Base-by-base conservation (phyloP, 37 sponge, comb jelly and placozoan species). In the Theonella swinhoei region DNA sequence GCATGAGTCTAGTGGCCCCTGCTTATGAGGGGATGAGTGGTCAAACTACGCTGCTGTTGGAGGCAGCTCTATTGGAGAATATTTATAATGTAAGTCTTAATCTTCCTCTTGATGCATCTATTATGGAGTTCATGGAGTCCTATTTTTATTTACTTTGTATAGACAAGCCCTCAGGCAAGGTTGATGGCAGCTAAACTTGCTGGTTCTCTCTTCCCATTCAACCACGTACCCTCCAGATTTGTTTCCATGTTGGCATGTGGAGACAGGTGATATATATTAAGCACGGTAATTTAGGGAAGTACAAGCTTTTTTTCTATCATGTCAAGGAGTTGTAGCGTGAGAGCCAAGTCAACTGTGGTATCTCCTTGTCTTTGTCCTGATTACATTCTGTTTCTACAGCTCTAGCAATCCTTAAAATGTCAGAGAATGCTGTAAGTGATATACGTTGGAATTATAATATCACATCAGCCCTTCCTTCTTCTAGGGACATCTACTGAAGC, bases 401-500 rank as follows among this genome's bases (percentile, higher is more conserved):
- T 64, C n/a, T 83, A 0, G 72, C 92, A 32, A 75, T 92, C 25
- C 72, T 92, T 38, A 88, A 92, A 76, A 74, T 92, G 0, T 80
- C 85, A 32, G 58, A 88, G 23, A 83, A 92, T 71, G 92, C 92
- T 43, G 92, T 92, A 47, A 92, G 92, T 60, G 24, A 4, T 29
- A 67, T 1, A 54, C 43, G 9, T 20, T 8, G 17, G 5, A 14
- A 34, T 5, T 33, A n/a, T 39, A 41, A 78, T 60, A 22, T 30
- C 54, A 1, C 17, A 47, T 47, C 54, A 17, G 54, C 14, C 54
- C 54, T 7, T 68, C 67, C 31, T 62, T 28, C 40, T 22, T 65
- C n/a, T 41, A 92, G 91, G 96, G 93, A 61, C 29, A 66, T 0
- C 68, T 85, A n/a, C 68, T 95, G 72, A 95, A 95, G 83, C 96